phyloP scores from a whole-genome alignment of 23 tunicate species.

The Halocynthia aurantium region DNA sequence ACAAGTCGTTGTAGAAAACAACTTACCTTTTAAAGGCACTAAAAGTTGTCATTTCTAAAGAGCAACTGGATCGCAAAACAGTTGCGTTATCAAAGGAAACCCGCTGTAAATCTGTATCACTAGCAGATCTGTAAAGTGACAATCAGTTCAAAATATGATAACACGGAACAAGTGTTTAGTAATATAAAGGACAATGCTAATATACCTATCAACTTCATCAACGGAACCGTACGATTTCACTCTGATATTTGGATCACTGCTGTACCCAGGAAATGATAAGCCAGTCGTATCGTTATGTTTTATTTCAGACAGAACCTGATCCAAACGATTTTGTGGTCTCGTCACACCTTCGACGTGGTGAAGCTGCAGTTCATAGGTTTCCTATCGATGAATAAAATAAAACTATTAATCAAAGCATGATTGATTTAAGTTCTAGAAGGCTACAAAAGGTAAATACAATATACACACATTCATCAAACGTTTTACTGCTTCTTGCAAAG shows the following conservation, averaged over 20 bases:
- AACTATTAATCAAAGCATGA: neutral
- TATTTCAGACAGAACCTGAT: constrained; percentile 37
- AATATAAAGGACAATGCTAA: neutral
- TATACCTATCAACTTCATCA: neutral
- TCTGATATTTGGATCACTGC: constrained; percentile 50
- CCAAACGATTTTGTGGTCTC: constrained; percentile 37
- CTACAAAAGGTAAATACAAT: neutral
- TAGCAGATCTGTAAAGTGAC: constrained; percentile 27
- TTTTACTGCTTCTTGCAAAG: constrained; percentile 46
- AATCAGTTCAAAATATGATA: neutral
- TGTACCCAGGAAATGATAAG: neutral
- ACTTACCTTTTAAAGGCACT: neutral
- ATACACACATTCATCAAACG: constrained; percentile 30
- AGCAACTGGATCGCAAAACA: neutral
- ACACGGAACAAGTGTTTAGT: neutral
- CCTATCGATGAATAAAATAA: constrained; percentile 9
- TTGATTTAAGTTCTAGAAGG: neutral
- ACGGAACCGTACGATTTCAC: constrained; percentile 10
- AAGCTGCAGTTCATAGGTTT: constrained; percentile 37
- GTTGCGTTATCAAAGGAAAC: neutral
- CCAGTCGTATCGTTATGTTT: constrained; percentile 20
- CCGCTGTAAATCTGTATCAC: constrained; percentile 37
- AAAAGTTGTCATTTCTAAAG: neutral
- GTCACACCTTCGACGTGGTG: constrained; percentile 54
- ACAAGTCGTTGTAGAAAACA: neutral